These are phyloP conservation scores for Caenorhabditis sinica DNA, from an alignment of 2,888 invertebrate species.

Conservation along the genomic window DNA sequence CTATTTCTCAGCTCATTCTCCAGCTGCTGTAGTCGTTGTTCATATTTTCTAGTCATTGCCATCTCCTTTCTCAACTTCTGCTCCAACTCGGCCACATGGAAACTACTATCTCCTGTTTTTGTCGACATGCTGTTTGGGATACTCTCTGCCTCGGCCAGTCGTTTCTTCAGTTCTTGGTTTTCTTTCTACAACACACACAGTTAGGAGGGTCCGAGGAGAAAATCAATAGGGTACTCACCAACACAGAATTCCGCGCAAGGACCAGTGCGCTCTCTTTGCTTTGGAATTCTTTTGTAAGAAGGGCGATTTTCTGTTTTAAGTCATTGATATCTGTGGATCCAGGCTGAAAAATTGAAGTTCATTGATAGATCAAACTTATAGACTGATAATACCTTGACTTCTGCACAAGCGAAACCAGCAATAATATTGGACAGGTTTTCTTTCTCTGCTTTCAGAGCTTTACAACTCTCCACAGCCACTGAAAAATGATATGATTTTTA, in stretches of 20 bases:
- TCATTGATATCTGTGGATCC: constrained; percentile 45
- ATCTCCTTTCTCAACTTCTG: constrained; percentile 59
- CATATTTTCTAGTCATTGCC: constrained; percentile 57
- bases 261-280: constrained; percentile 58
- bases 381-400: constrained; percentile 45
- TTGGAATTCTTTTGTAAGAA: constrained; percentile 56
- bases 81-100: constrained; percentile 66
- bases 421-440: constrained; percentile 61
- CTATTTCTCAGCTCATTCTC: constrained; percentile 50
- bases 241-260: constrained; percentile 46
- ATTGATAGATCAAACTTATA: neutral
- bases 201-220: neutral
- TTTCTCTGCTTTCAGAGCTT: constrained; percentile 61
- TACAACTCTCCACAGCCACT: constrained; percentile 66
- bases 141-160: constrained; percentile 56
- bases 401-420: constrained; percentile 58
- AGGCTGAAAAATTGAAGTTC: constrained; percentile 18
- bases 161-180: constrained; percentile 60
- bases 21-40: constrained; percentile 44
- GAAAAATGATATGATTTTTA: neutral
- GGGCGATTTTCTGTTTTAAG: constrained; percentile 54
- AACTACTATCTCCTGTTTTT: constrained; percentile 45
- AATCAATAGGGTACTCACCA: constrained; percentile 40
- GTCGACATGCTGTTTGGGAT: constrained; percentile 17
- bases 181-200: constrained; percentile 50